Evolutionary conservation across 2,797 vertebrate species (phyloP), one percentile per base, ranked within the genome.

Genomic region (Hyperoplus lanceolatus): DNA sequence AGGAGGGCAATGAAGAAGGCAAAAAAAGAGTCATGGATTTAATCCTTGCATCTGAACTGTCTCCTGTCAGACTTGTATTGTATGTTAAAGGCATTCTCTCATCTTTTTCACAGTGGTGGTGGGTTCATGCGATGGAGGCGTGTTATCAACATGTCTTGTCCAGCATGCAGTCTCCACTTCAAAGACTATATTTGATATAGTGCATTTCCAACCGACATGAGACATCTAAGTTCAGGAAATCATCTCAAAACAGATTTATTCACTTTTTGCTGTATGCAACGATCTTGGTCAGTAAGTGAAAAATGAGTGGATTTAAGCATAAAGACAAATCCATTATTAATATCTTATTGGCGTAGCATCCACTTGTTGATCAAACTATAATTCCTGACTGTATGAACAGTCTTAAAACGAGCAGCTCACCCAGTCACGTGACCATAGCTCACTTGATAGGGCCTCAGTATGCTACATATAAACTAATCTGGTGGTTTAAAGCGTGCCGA

Each of bases 1-100:
- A 93, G 84, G 80, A 90, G 80, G 83, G 91, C 86, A 88, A 89
- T 86, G 83, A 81, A 89, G 80, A 89, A 89, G 79, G 74, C 72
- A 77, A 92, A 78, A 91, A 79, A 87, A 88, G 83, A 93, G 49
- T 73, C 75, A 79, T 49, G 67, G 53, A 75, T 90, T 88, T 87
- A 90, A 88, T 71, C 85, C 88, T 72, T 81, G 72, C 70, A 82
- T 66, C 61, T 73, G 69, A 42, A 82, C 68, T 29, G 84, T 78
- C 59, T 83, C 16, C 65, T 21, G 16, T 73, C 60, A 79, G 75
- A 77, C 54, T 81, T 50, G 49, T 58, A 68, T 9, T 41, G 38
- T 0, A 16, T 0, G 1, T 61, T 59, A 41, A 77, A 42, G 12
- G 16, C 75, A 77, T 80, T 63, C 59, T 57, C 70, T 63, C 13